A percentile compares a stretch with the other conserved stretches of the same genome.
phyloP scores from a whole-genome alignment of 2,797 vertebrate species.

The Atherinosoma microstoma region DNA sequence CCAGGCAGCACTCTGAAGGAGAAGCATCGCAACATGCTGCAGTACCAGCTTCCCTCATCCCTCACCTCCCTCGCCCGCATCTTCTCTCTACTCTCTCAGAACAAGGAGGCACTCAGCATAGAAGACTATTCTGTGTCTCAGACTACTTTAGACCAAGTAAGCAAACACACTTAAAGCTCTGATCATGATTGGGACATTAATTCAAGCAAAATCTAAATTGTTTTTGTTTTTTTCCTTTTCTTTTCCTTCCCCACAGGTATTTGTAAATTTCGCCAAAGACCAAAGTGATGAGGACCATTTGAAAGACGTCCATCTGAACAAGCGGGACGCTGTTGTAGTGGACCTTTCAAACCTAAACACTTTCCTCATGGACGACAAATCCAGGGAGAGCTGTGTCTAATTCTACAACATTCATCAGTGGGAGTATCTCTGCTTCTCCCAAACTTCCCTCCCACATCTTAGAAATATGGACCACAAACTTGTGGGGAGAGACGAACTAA shows the following conservation, averaged over 20 bases:
- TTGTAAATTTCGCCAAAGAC: constrained; percentile 99
- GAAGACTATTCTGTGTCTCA: constrained; percentile 99
- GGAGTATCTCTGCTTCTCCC: constrained; percentile 34
- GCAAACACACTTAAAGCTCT: not conserved
- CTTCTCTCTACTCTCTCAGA: constrained; percentile 93
- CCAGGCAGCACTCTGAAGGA: constrained; percentile 94
- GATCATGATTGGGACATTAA: not conserved
- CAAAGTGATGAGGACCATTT: constrained; percentile 98
- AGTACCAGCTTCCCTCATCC: constrained; percentile 94
- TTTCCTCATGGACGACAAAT: constrained; percentile 90
- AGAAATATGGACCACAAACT: constrained; percentile 60
- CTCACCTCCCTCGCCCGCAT: constrained; percentile 94
- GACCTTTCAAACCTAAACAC: constrained; percentile 90
- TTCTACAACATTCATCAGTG: constrained; percentile 47
- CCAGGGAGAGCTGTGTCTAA: constrained; percentile 96
- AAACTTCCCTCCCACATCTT: not conserved
- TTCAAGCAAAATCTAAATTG: constrained; percentile 8
- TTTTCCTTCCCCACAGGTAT: constrained; percentile 85
- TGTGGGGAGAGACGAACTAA: constrained; percentile 31
- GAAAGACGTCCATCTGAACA: constrained; percentile 93
- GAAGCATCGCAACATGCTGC: constrained; percentile 96
- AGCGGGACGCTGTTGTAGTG: constrained; percentile 91
- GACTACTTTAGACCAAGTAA: constrained; percentile 98
- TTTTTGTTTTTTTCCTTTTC: not conserved
- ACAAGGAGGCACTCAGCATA: constrained; percentile 94